A percentile compares a stretch with the other conserved stretches of the same genome.
These are phyloP conservation scores for Calliphora vomitoria DNA, from an alignment of 2,888 invertebrate genomes.

Conservation along the genomic window DNA sequence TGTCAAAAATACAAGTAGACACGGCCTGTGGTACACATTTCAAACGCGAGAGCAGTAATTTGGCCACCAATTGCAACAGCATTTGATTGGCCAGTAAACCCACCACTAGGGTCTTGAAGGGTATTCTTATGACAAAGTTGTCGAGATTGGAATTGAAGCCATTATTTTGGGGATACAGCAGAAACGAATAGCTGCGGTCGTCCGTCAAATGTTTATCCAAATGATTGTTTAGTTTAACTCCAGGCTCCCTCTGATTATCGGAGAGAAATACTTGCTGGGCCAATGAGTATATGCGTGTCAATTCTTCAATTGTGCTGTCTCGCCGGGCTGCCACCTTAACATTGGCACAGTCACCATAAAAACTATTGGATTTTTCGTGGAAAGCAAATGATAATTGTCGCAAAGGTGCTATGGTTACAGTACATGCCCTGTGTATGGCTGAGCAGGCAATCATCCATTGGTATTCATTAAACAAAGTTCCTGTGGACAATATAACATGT, in stretches of 20 bases:
- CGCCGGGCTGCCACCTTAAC: conserved; percentile 97
- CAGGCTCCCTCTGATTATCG: conserved; percentile 85
- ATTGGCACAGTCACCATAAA: conserved; percentile 96
- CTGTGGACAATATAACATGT: conserved; percentile 93
- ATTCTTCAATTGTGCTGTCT: conserved; percentile 93
- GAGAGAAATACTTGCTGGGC: conserved; percentile 94
- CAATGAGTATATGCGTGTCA: conserved; percentile 93
- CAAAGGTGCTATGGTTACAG: conserved; percentile 93
- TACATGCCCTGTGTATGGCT: conserved; percentile 92
- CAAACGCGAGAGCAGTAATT: conserved; percentile 92
- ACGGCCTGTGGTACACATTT: conserved; percentile 87
- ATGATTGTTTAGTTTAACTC: conserved; percentile 75
- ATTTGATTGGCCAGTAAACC: conserved; percentile 96
- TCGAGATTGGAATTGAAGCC: conserved; percentile 90
- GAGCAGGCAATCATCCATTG: conserved; percentile 95
- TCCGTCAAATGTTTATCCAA: conserved; percentile 87
- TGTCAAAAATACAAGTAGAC: conserved; percentile 84
- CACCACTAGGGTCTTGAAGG: conserved; percentile 94
- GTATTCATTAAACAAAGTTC: conserved; percentile 90
- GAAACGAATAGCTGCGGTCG: conserved; percentile 94
- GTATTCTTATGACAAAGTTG: conserved; percentile 92
- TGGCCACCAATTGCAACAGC: conserved; percentile 95
- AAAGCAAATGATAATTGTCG: conserved; percentile 96
- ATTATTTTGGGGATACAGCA: conserved; percentile 92
- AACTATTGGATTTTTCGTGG: conserved; percentile 95